A percentile compares a stretch with the other conserved stretches of the same genome.
Evolutionary conservation across 1,140 invertebrate genomes (phyloP).

Genomic region (Lordiphosa stackelbergi): DNA sequence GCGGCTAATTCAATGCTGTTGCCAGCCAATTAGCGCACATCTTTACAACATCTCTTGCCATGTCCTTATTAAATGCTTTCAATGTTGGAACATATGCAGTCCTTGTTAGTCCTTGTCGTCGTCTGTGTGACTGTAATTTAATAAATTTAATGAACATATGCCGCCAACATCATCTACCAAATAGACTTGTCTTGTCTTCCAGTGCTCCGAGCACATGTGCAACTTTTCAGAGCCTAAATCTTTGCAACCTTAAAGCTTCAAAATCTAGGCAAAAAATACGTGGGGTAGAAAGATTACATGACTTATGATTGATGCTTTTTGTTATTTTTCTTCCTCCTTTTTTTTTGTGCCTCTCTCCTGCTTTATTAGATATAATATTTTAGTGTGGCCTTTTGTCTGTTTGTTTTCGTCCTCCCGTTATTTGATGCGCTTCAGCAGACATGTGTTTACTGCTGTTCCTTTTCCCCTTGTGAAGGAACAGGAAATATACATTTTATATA

Average conservation of each 20-base stretch:
- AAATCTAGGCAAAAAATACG: conserved; percentile 3
- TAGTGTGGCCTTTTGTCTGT: conserved; percentile 60
- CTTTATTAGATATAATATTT: conserved; percentile 75
- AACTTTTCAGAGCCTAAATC: too few species aligned
- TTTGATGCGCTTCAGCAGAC: conserved; percentile 55
- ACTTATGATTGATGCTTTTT: conserved; percentile 75
- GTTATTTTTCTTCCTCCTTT: conserved; percentile 52
- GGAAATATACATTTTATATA: conserved; percentile 31
- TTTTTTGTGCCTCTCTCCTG: conserved; percentile 38
- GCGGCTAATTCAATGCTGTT: not conserved
- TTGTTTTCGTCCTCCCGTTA: conserved; percentile 24
- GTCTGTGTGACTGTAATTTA: conserved; percentile 61
- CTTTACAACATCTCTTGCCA: conserved; percentile 35
- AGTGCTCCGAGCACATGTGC: conserved; percentile 7
- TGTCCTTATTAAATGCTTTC: conserved; percentile 52
- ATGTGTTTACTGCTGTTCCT: conserved; percentile 64
- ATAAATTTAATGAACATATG: conserved; percentile 75
- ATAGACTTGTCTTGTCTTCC: conserved; percentile 12
- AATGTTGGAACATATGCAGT: conserved; percentile 32
- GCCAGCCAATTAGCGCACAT: conserved; percentile 40
- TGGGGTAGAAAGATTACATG: conserved; percentile 8
- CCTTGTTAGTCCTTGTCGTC: conserved; percentile 19
- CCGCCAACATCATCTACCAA: conserved; percentile 22
- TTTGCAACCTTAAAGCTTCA: too few species aligned
- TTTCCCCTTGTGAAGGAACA: not conserved